Percentiles rank a stretch among this genome's conserved stretches.
These are phyloP conservation scores for Phylloscopus collybita DNA, from an alignment of 2,797 vertebrate genomes.

Conservation along the genomic window DNA sequence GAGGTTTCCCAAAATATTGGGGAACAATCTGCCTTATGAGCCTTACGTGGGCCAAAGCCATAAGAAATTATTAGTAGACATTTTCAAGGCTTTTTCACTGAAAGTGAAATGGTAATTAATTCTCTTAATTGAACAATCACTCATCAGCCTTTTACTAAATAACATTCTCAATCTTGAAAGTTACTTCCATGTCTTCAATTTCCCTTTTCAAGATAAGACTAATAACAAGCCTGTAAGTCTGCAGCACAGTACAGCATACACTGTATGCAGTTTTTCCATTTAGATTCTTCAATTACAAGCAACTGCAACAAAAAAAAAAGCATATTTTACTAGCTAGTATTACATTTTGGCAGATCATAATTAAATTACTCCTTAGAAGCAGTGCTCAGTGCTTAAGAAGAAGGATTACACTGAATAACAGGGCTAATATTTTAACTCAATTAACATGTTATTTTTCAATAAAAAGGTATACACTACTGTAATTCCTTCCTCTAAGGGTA, in stretches of 20 bases:
- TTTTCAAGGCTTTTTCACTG: background rate
- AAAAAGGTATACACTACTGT: background rate
- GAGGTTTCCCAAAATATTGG: background rate
- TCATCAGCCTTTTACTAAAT: conserved; percentile 34
- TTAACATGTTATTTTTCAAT: conserved; percentile 18
- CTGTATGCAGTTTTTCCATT: background rate
- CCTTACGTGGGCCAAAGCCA: background rate
- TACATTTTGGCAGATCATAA: conserved; percentile 25
- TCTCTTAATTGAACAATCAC: conserved; percentile 3
- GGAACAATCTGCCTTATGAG: background rate
- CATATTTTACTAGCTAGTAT: background rate
- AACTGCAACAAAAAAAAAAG: background rate
- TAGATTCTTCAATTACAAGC: background rate
- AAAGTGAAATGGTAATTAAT: conserved; percentile 26
- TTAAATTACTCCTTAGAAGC: conserved; percentile 3
- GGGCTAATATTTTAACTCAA: conserved; percentile 34
- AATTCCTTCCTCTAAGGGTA: background rate
- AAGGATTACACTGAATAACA: background rate
- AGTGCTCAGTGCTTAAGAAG: background rate
- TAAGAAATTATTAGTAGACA: background rate
- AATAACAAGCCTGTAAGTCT: conserved; percentile 8
- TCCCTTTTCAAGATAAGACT: background rate
- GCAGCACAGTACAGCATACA: background rate
- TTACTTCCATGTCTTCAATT: conserved; percentile 26
- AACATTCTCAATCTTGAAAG: conserved; percentile 25